Conservation (phyloP, 2,797 vertebrate species). For the Otolemur crassicaudatus region DNA sequence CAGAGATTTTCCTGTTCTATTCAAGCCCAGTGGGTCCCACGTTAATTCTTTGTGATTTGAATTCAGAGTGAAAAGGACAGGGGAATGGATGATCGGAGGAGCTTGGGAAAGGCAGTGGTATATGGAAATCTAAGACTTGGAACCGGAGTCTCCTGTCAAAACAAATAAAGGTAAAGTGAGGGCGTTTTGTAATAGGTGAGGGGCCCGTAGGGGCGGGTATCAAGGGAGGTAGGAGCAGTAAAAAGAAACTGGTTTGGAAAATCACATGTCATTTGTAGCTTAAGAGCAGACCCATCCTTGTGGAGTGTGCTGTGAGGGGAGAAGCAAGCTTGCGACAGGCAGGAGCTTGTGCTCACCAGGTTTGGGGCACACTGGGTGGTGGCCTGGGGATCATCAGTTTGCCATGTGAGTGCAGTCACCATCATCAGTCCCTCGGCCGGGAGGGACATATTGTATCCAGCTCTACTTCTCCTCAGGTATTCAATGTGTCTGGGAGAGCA, state of each 20-base stretch:
- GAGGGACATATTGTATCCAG: not conserved
- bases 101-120: not conserved
- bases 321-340: not conserved
- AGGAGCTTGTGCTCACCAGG: rapidly evolving
- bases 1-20: not conserved
- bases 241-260: conserved; percentile 14
- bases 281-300: not conserved
- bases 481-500: not conserved
- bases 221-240: not conserved
- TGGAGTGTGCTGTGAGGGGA: not conserved
- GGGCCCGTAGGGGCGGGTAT: not conserved
- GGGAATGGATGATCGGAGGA: not conserved
- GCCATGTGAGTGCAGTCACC: not conserved
- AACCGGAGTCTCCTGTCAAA: not conserved
- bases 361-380: rapidly evolving
- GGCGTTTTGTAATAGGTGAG: not conserved
- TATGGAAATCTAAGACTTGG: not conserved
- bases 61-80: not conserved
- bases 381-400: not conserved
- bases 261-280: not conserved
- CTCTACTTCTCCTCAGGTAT: not conserved
- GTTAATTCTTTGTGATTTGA: not conserved
- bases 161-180: not conserved
- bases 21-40: not conserved
- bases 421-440: not conserved